Evolutionary conservation across 2,888 invertebrate species (phyloP).

Genomic region (Pyrgus malvae): DNA sequence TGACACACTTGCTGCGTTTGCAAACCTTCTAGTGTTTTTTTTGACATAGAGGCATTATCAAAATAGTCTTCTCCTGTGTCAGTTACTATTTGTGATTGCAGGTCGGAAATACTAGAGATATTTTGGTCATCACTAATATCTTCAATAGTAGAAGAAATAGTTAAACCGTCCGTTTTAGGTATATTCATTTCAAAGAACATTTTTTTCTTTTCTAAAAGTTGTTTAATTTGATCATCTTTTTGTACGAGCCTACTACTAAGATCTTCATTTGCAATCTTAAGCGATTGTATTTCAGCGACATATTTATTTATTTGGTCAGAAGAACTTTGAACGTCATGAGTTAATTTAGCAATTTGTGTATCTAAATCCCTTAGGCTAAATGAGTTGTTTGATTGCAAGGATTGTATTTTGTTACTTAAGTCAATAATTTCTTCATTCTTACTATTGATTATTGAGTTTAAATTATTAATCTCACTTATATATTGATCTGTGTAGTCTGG

Average conservation of each 20-base stretch:
- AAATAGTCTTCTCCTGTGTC: constrained; percentile 39
- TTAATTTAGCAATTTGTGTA: constrained; percentile 57
- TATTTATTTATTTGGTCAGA: constrained; percentile 44
- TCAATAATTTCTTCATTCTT: constrained; percentile 74
- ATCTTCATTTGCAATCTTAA: constrained; percentile 51
- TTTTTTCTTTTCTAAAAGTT: constrained; percentile 61
- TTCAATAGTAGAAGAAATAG: constrained; percentile 74
- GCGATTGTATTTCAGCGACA: constrained; percentile 40
- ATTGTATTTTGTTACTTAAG: constrained; percentile 51
- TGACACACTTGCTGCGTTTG: constrained; percentile 41
- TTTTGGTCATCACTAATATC: constrained; percentile 51
- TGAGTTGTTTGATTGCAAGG: constrained; percentile 48
- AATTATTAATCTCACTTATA: constrained; percentile 80
- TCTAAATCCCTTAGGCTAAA: constrained; percentile 49
- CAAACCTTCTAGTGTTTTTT: constrained; percentile 46
- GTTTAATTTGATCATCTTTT: constrained; percentile 63
- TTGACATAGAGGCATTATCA: constrained; percentile 35
- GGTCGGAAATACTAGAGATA: constrained; percentile 49
- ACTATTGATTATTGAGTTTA: constrained; percentile 72
- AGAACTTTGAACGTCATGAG: constrained; percentile 47
- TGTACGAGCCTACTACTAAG: constrained; percentile 48
- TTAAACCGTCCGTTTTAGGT: constrained; percentile 76
- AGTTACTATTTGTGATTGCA: constrained; percentile 71
- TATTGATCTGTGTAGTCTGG: constrained; percentile 76
- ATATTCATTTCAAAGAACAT: constrained; percentile 74